phyloP scores from a whole-genome alignment of 2,113 vertebrate genomes.

The Rhipidura dahli region DNA sequence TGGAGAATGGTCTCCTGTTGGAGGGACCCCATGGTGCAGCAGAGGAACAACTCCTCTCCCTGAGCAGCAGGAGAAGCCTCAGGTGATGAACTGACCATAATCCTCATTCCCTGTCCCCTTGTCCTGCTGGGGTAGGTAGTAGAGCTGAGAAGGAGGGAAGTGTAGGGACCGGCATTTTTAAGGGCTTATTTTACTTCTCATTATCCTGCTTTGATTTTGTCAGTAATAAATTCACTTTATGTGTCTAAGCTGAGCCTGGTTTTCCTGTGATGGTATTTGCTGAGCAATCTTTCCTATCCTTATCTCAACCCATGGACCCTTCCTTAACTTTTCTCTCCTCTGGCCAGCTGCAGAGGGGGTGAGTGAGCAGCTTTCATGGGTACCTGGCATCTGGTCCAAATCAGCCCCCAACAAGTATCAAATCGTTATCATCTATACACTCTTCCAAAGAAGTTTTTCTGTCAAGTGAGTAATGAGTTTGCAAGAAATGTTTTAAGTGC shows the following conservation, averaged over 20 bases:
- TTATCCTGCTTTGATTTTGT: not conserved
- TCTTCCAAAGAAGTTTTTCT: not conserved
- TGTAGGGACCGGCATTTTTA: rapidly evolving
- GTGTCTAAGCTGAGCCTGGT: not conserved
- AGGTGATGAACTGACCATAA: not conserved
- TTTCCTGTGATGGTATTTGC: not conserved
- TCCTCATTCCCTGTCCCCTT: not conserved
- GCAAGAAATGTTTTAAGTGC: not conserved
- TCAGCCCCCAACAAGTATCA: not conserved
- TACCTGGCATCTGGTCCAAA: not conserved
- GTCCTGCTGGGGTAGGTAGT: not conserved
- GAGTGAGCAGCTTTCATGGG: not conserved
- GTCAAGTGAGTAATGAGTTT: not conserved
- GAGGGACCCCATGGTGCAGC: not conserved
- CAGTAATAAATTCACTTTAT: not conserved
- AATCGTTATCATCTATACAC: not conserved
- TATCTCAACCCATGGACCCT: not conserved
- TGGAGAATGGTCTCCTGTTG: not conserved
- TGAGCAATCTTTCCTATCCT: not conserved
- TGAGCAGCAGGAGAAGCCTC: not conserved
- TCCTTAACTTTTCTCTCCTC: not conserved
- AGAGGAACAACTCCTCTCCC: rapidly evolving
- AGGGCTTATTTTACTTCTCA: not conserved
- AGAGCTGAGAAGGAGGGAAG: not conserved
- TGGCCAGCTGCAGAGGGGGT: not conserved